Percentiles rank a stretch among this genome's conserved stretches.
phyloP scores from a whole-genome alignment of 2,888 invertebrate species.

The Thymelicus sylvestris region DNA sequence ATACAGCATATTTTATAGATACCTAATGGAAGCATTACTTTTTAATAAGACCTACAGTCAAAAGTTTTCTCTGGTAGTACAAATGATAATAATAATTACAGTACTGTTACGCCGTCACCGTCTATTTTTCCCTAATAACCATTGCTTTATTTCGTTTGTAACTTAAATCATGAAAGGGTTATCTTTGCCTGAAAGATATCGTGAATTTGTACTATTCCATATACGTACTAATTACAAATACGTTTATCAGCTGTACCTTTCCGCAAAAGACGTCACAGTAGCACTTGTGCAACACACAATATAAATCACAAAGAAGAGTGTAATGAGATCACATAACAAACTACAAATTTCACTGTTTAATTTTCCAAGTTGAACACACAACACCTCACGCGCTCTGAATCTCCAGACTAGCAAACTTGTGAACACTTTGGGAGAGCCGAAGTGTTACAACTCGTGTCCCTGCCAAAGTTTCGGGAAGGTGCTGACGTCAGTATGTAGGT shows the following conservation, averaged over 20 bases:
- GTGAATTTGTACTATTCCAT: background rate
- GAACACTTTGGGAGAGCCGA: slow-evolving; percentile 75
- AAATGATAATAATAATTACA: too few relatives aligned
- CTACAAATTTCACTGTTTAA: slow-evolving; percentile 29
- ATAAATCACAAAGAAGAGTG: slow-evolving; percentile 31
- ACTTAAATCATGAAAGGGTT: background rate
- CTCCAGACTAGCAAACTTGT: slow-evolving; percentile 79
- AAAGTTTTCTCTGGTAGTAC: too few relatives aligned
- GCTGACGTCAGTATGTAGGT: slow-evolving; percentile 71
- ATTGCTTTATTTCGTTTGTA: too few relatives aligned
- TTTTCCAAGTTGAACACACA: slow-evolving; percentile 50
- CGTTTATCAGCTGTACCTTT: slow-evolving; percentile 15
- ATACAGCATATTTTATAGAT: too few relatives aligned
- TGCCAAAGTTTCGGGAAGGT: slow-evolving; percentile 81
- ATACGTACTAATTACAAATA: background rate
- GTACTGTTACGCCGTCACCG: too few relatives aligned
- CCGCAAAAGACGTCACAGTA: slow-evolving; percentile 23
- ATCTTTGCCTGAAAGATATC: background rate
- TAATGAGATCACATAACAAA: slow-evolving; percentile 28
- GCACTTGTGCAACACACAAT: slow-evolving; percentile 32
- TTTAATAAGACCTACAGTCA: too few relatives aligned
- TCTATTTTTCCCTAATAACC: too few relatives aligned
- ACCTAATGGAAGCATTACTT: too few relatives aligned
- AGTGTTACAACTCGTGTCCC: slow-evolving; percentile 76
- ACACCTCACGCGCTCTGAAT: slow-evolving; percentile 63